A percentile compares a stretch with the other conserved stretches of the same genome.
Conservation (phyloP, 2,113 vertebrate species). For the Bubalus kerabau region DNA sequence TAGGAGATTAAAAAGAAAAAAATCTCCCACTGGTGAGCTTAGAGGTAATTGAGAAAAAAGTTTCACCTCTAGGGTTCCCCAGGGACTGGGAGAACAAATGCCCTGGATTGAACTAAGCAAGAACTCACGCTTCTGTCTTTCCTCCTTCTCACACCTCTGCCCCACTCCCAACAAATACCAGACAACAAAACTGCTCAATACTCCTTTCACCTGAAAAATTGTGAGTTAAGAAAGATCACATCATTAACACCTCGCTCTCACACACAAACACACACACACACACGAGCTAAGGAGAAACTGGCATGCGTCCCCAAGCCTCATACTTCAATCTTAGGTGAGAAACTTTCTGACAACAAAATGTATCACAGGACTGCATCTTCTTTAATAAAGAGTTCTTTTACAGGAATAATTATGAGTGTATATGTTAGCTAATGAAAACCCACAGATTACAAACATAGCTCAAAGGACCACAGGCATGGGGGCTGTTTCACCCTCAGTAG, state of each 20-base stretch:
- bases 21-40: neutral
- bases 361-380: neutral
- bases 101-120: neutral
- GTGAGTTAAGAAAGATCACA: neutral
- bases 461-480: too few relatives aligned
- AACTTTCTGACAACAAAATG: neutral
- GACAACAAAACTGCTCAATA: neutral
- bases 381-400: neutral
- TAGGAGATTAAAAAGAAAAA: neutral
- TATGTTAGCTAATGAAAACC: neutral
- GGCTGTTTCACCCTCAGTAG: too few relatives aligned
- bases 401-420: neutral
- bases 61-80: neutral
- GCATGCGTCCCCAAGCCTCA: too few relatives aligned
- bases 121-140: fast-evolving
- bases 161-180: too few relatives aligned
- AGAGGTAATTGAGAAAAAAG: neutral
- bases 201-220: neutral
- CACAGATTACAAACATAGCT: neutral
- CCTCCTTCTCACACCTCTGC: too few relatives aligned
- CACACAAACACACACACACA: neutral
- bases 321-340: neutral
- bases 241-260: neutral
- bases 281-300: neutral
- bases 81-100: neutral